These are phyloP conservation scores for Bothrops jararaca DNA, from an alignment of 2,113 vertebrate species.

Conservation along the genomic window DNA sequence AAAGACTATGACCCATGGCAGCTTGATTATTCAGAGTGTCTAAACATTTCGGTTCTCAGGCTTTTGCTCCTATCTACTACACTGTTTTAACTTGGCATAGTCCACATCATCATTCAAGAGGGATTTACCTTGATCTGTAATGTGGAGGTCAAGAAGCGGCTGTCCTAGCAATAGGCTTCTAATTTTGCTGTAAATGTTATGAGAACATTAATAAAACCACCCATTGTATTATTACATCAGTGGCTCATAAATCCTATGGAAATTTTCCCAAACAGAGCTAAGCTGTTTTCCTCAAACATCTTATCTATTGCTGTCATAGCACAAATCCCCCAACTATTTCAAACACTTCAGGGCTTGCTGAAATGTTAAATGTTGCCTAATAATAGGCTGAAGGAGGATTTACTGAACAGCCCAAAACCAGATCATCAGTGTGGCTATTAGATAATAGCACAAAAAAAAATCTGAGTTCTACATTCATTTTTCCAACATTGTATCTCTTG, in stretches of 20 bases:
- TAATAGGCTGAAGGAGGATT: constrained; percentile 35
- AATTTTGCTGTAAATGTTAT: constrained; percentile 47
- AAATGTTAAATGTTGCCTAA: constrained; percentile 53
- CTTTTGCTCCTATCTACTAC: background rate
- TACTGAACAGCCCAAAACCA: constrained; percentile 29
- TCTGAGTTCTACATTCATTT: constrained; percentile 35
- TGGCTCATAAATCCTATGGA: constrained; percentile 58
- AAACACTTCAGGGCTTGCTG: constrained; percentile 47
- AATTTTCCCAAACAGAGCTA: constrained; percentile 67
- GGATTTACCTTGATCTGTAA: background rate
- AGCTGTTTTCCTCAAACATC: constrained; percentile 55
- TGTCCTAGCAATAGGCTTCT: constrained; percentile 20
- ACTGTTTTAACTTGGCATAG: constrained; percentile 34
- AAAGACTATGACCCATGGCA: background rate
- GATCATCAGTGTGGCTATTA: background rate
- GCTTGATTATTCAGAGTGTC: background rate
- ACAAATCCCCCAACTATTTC: constrained; percentile 61
- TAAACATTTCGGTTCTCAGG: constrained; percentile 16
- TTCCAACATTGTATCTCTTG: constrained; percentile 6
- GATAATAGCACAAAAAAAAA: constrained; percentile 45
- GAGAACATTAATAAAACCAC: constrained; percentile 66
- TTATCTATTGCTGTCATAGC: constrained; percentile 64
- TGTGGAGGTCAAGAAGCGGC: background rate
- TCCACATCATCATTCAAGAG: constrained; percentile 23
- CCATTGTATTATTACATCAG: constrained; percentile 64